These are phyloP conservation scores for Remorina albescens DNA, from an alignment of 2,797 vertebrate species.

Conservation along the genomic window DNA sequence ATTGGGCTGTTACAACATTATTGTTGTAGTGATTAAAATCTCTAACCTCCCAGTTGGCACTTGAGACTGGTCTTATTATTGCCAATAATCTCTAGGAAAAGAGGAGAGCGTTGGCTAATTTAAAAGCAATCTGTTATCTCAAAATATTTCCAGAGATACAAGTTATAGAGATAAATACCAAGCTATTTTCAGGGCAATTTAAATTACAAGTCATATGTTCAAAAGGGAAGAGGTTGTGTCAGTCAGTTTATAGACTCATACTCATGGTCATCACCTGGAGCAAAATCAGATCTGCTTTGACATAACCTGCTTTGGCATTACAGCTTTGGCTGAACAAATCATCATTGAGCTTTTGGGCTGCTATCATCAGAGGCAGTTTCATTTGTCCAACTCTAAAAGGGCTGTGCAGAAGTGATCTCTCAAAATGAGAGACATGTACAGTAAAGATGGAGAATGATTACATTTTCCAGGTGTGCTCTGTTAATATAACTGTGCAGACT, in stretches of 20 bases:
- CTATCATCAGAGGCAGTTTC: slow-evolving; percentile 45
- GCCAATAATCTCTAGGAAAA: slow-evolving; percentile 73
- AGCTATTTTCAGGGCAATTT: slow-evolving; percentile 45
- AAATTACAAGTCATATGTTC: slow-evolving; percentile 28
- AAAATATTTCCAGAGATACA: slow-evolving; percentile 71
- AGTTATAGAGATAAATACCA: slow-evolving; percentile 46
- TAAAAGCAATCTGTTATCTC: slow-evolving; percentile 78
- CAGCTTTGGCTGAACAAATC: slow-evolving; percentile 57
- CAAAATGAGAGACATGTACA: slow-evolving; percentile 48
- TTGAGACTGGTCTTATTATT: slow-evolving; percentile 56
- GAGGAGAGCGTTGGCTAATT: slow-evolving; percentile 73
- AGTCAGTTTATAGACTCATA: slow-evolving; percentile 25
- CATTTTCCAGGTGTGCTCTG: slow-evolving; percentile 47
- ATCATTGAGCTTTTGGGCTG: slow-evolving; percentile 20
- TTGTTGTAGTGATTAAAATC: slow-evolving; percentile 68
- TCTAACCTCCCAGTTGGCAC: slow-evolving; percentile 58
- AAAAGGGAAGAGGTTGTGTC: slow-evolving; percentile 13
- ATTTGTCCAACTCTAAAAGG: slow-evolving; percentile 53
- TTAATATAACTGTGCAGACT: slow-evolving; percentile 62
- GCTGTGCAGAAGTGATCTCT: slow-evolving; percentile 50
- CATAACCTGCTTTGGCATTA: slow-evolving; percentile 33
- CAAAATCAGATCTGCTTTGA: slow-evolving; percentile 9
- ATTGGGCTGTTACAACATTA: slow-evolving; percentile 56
- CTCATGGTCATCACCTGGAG: slow-evolving; percentile 7
- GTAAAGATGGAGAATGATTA: slow-evolving; percentile 59